Percentiles rank a stretch among this genome's conserved stretches.
Conservation (phyloP, 2,888 invertebrate species). For the Gandaritis pyraliata region DNA sequence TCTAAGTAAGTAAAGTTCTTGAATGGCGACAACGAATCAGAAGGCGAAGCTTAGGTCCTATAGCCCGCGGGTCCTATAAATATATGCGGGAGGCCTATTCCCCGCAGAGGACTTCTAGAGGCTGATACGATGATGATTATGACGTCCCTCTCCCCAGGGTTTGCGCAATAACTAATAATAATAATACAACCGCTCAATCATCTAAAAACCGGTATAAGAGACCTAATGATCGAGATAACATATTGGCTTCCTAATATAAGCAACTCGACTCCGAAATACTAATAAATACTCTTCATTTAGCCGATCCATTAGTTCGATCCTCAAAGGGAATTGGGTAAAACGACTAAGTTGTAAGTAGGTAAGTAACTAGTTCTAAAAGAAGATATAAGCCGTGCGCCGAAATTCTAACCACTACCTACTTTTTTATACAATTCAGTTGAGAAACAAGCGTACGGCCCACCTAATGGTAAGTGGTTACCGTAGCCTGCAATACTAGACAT, state of each 20-base stretch:
- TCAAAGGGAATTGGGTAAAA: background rate
- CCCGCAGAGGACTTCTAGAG: too few relatives aligned
- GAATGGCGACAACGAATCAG: too few relatives aligned
- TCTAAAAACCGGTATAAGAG: conserved; percentile 1
- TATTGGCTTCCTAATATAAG: conserved; percentile 11
- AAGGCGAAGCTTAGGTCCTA: too few relatives aligned
- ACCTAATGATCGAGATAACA: conserved; percentile 8
- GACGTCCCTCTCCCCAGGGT: background rate
- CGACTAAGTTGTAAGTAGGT: background rate
- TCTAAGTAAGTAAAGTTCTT: too few relatives aligned
- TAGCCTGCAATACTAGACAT: too few relatives aligned
- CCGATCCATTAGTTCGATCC: conserved; percentile 8
- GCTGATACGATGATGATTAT: too few relatives aligned
- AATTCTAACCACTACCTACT: too few relatives aligned
- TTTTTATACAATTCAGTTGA: too few relatives aligned
- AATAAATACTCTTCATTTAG: conserved; percentile 4
- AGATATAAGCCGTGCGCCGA: background rate
- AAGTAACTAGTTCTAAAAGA: background rate
- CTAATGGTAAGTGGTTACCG: too few relatives aligned
- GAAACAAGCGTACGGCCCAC: too few relatives aligned
- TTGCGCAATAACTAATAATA: background rate
- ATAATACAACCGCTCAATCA: background rate
- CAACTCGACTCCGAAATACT: conserved; percentile 10
- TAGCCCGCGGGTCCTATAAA: too few relatives aligned
- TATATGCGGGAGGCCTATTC: too few relatives aligned